phyloP scores from a whole-genome alignment of 2,888 invertebrate genomes.

The Nephrocerus scutellatus region DNA sequence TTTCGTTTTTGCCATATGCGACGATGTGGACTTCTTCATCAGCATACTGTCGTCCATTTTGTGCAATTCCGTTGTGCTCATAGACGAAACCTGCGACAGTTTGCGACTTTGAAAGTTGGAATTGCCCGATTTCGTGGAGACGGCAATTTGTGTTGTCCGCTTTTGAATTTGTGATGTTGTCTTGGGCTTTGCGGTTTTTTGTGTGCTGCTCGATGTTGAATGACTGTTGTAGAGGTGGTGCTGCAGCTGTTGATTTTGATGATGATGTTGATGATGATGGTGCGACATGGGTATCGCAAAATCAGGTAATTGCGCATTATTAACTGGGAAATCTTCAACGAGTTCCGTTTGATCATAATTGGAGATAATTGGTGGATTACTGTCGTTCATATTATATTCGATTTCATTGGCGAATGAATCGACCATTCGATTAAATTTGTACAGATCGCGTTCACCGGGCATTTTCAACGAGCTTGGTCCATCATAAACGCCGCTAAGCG shows the following conservation, averaged over 20 bases:
- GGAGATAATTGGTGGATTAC: constrained; percentile 40
- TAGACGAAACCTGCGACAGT: constrained; percentile 40
- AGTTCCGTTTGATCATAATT: constrained; percentile 45
- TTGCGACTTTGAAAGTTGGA: constrained; percentile 31
- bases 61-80: constrained; percentile 46
- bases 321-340: constrained; percentile 47
- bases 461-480: constrained; percentile 41
- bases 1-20: constrained; percentile 37
- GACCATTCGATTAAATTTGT: constrained; percentile 29
- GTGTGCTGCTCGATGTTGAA: constrained; percentile 22
- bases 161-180: constrained; percentile 36
- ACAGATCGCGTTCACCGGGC: constrained; percentile 38
- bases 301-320: constrained; percentile 33
- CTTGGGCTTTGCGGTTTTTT: constrained; percentile 37
- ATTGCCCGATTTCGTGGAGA: constrained; percentile 20
- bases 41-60: constrained; percentile 45
- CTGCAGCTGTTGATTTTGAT: constrained; percentile 31
- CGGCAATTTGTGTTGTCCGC: constrained; percentile 32
- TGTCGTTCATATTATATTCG: constrained; percentile 39
- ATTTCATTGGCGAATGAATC: constrained; percentile 32
- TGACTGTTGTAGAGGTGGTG: constrained; percentile 22
- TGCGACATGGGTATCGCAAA: constrained; percentile 30
- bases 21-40: constrained; percentile 39
- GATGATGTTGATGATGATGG: not conserved
- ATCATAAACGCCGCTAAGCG: constrained; percentile 27